Percentiles rank a stretch among this genome's conserved stretches.
Conservation (phyloP, 2,113 vertebrate genomes). For the Daubentonia madagascariensis region DNA sequence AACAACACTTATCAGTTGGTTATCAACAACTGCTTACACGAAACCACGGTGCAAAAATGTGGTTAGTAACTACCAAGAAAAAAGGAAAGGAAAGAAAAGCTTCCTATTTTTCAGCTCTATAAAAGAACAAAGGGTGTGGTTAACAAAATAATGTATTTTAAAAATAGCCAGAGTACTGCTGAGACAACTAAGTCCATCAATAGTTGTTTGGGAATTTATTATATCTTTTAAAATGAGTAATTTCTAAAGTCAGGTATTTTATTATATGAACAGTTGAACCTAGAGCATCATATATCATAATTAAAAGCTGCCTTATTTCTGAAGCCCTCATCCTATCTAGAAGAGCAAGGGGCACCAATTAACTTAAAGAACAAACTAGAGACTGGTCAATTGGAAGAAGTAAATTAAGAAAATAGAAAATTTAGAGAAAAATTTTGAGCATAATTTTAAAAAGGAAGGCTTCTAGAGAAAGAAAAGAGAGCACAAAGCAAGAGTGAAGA, state of each 20-base stretch:
- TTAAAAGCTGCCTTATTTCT: constrained; percentile 12
- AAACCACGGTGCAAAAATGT: constrained; percentile 78
- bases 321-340: not conserved
- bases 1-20: constrained; percentile 37
- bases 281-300: not conserved
- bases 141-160: constrained; percentile 68
- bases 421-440: not conserved
- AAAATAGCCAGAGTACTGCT: constrained; percentile 45
- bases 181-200: not conserved
- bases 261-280: not conserved
- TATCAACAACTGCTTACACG: constrained; percentile 41
- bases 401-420: not conserved
- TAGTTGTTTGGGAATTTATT: not conserved
- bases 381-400: not conserved
- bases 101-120: constrained; percentile 74
- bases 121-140: constrained; percentile 75
- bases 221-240: not conserved
- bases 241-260: not conserved
- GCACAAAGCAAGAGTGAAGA: not conserved
- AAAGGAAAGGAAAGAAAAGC: not conserved
- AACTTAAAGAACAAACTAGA: not conserved
- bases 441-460: not conserved
- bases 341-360: not conserved
- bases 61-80: constrained; percentile 68
- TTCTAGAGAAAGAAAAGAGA: not conserved